A percentile compares a stretch with the other conserved stretches of the same genome.
phyloP scores from a whole-genome alignment of 2,888 invertebrate species.

The Hermaeophaga mercurialis region DNA sequence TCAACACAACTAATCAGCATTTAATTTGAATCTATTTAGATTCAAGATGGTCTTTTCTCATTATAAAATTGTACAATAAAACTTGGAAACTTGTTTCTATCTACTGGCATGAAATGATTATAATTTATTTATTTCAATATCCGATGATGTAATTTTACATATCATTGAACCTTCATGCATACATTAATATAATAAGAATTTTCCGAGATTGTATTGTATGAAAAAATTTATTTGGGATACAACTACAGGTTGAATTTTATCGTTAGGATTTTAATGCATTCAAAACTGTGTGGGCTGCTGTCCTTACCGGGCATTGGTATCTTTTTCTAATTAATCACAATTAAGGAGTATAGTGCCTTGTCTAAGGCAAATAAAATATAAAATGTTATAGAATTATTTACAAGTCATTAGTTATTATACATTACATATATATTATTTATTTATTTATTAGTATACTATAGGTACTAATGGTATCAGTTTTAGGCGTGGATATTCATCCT shows the following conservation, averaged over 20 bases:
- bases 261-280: neutral
- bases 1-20: conserved; percentile 3
- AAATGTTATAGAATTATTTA: too few species aligned
- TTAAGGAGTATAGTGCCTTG: too few species aligned
- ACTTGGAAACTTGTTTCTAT: conserved; percentile 23
- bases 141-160: conserved; percentile 33
- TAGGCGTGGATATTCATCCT: too few species aligned
- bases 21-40: conserved; percentile 17
- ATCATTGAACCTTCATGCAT: conserved; percentile 33
- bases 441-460: too few species aligned
- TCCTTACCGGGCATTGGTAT: conserved; percentile 26
- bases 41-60: conserved; percentile 1
- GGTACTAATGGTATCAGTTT: too few species aligned
- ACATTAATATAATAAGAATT: conserved; percentile 20
- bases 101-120: conserved; percentile 17
- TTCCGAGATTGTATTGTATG: conserved; percentile 5
- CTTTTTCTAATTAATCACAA: conserved; percentile 24
- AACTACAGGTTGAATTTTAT: conserved; percentile 7
- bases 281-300: conserved; percentile 17
- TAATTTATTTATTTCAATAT: conserved; percentile 28
- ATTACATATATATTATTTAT: too few species aligned
- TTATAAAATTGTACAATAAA: conserved; percentile 13
- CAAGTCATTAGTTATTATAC: too few species aligned
- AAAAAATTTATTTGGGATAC: neutral
- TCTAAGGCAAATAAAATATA: too few species aligned